Evolutionary conservation across 2,797 vertebrate genomes (phyloP).

Genomic region (Syngnathus rostellatus): DNA sequence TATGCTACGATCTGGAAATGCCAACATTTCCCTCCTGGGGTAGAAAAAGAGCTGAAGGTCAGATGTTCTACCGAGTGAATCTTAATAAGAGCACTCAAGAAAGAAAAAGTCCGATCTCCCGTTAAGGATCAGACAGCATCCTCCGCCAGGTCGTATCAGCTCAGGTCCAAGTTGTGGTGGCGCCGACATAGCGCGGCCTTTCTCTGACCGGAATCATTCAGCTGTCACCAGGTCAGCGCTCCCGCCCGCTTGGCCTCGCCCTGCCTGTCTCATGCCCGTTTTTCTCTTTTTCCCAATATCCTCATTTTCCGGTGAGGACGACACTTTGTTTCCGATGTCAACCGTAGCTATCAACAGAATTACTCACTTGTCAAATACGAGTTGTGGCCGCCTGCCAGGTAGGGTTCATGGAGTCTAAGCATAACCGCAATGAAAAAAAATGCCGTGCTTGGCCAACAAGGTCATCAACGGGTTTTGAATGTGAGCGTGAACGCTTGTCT

Average conservation of each 20-base stretch:
- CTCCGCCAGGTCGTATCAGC: constrained; percentile 11
- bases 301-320: neutral
- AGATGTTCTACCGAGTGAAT: constrained; percentile 8
- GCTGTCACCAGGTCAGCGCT: constrained; percentile 15
- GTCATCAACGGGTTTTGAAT: too few species aligned
- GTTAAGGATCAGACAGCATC: constrained; percentile 18
- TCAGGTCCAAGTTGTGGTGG: constrained; percentile 37
- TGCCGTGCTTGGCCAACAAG: neutral
- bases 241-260: constrained; percentile 28
- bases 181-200: constrained; percentile 46
- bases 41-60: constrained; percentile 8
- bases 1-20: constrained; percentile 35
- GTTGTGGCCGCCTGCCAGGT: neutral
- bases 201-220: constrained; percentile 41
- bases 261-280: constrained; percentile 45
- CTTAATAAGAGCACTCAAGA: neutral
- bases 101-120: neutral
- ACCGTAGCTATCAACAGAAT: neutral
- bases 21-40: constrained; percentile 20
- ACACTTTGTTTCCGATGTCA: neutral
- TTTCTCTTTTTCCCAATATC: constrained; percentile 27
- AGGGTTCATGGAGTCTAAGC: neutral
- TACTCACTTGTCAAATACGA: neutral
- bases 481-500: too few species aligned
- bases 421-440: neutral